phyloP scores from a whole-genome alignment of 37 sponge, comb jelly and placozoan genomes.

The Chondrilla cf. caribensis region DNA sequence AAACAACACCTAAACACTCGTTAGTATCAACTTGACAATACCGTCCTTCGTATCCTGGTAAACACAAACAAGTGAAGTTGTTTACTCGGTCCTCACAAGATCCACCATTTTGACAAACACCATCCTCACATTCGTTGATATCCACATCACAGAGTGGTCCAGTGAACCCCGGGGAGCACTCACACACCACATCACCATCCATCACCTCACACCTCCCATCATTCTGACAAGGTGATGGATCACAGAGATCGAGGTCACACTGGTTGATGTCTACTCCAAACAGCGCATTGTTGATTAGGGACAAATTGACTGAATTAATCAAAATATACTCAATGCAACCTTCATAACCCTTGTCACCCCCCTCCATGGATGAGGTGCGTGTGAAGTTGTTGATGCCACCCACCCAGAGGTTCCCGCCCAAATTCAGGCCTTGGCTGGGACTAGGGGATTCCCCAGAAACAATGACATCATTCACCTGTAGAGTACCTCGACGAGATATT shows the following conservation, averaged over 20 bases:
- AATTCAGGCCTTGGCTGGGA: slow-evolving; percentile 18
- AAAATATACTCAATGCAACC: slow-evolving; percentile 33
- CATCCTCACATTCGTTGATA: slow-evolving; percentile 15
- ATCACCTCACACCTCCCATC: slow-evolving; percentile 33
- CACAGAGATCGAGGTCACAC: slow-evolving; percentile 34
- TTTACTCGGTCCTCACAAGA: slow-evolving; percentile 1
- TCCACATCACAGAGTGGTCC: slow-evolving; percentile 33
- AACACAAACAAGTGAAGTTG: slow-evolving; percentile 5
- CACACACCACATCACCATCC: not conserved
- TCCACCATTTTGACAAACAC: slow-evolving; percentile 29
- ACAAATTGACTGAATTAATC: slow-evolving; percentile 4
- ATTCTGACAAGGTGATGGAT: slow-evolving; percentile 36
- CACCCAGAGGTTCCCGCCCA: slow-evolving; percentile 34
- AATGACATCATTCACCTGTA: slow-evolving; percentile 5
- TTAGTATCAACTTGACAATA: slow-evolving; percentile 1
- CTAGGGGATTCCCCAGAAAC: not conserved
- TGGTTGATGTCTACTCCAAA: slow-evolving; percentile 32
- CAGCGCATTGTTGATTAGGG: slow-evolving; percentile 36
- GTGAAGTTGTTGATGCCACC: slow-evolving; percentile 37
- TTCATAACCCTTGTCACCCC: slow-evolving; percentile 10
- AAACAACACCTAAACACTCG: slow-evolving; percentile 3
- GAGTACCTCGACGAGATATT: slow-evolving; percentile 5
- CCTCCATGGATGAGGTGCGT: slow-evolving; percentile 23
- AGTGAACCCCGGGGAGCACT: slow-evolving; percentile 25
- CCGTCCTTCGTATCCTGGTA: slow-evolving; percentile 13